Evolutionary conservation across 2,113 vertebrate species (phyloP).

Genomic region (Tragelaphus scriptus): DNA sequence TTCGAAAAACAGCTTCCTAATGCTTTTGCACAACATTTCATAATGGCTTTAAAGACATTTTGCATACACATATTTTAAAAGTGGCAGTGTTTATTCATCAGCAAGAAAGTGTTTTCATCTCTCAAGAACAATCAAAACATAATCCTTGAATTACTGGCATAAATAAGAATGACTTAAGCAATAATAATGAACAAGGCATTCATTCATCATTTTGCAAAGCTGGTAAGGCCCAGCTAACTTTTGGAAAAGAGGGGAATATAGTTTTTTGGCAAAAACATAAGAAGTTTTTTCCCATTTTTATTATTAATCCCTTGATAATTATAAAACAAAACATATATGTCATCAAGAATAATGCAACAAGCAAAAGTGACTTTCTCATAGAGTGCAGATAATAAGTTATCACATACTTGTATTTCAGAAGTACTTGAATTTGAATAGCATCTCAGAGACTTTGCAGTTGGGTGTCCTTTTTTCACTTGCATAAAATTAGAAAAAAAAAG

Average conservation of each 20-base stretch:
- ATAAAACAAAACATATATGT: conserved; percentile 18
- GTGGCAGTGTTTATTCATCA: conserved; percentile 83
- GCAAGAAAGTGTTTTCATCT: conserved; percentile 81
- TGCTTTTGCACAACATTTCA: conserved; percentile 82
- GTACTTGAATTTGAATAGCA: not conserved
- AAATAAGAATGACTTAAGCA: conserved; percentile 79
- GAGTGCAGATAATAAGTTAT: conserved; percentile 20
- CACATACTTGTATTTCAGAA: not conserved
- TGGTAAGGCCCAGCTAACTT: conserved; percentile 78
- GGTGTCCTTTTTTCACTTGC: not conserved
- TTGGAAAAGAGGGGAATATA: conserved; percentile 51
- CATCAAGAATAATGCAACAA: not conserved
- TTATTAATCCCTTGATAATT: conserved; percentile 54
- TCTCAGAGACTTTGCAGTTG: not conserved
- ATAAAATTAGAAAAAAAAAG: conserved; percentile 6
- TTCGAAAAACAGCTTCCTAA: conserved; percentile 76
- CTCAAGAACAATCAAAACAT: conserved; percentile 83
- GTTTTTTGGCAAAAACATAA: conserved; percentile 51
- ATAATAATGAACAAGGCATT: conserved; percentile 81
- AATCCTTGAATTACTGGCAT: conserved; percentile 83
- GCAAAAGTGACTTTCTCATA: not conserved
- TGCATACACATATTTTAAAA: conserved; percentile 83
- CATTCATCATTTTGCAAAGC: conserved; percentile 80
- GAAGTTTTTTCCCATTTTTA: conserved; percentile 41
- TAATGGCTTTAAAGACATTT: conserved; percentile 79